These are phyloP conservation scores for Petrophora chlorosata DNA, from an alignment of 2,888 invertebrate genomes.

Conservation along the genomic window DNA sequence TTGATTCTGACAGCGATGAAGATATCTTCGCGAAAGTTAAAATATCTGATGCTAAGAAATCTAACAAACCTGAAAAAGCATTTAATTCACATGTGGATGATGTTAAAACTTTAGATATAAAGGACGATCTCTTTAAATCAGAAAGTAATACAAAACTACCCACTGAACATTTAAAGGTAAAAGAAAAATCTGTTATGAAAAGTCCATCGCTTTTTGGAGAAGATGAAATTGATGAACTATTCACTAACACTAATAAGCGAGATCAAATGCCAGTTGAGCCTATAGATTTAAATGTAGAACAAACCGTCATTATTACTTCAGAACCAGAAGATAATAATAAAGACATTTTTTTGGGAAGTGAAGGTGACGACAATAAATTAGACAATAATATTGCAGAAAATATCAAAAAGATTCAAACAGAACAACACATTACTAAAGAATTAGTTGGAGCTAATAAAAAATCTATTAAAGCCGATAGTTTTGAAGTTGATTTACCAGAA, in stretches of 20 bases:
- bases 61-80: neutral
- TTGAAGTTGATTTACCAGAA: constrained; percentile 4
- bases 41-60: constrained; percentile 12
- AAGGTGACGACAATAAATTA: neutral
- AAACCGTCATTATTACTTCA: too few relatives aligned
- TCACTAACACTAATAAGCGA: constrained; percentile 35
- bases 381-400: neutral
- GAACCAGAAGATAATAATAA: neutral
- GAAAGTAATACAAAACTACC: constrained; percentile 9
- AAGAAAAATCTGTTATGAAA: constrained; percentile 29
- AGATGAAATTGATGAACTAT: constrained; percentile 52
- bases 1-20: constrained; percentile 57
- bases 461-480: neutral
- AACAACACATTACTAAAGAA: neutral
- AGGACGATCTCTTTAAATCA: constrained; percentile 1
- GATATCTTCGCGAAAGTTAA: constrained; percentile 49
- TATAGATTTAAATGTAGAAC: constrained; percentile 2
- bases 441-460: too few relatives aligned
- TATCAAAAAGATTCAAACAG: neutral
- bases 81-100: constrained; percentile 8
- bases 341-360: too few relatives aligned
- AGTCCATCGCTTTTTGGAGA: constrained; percentile 60
- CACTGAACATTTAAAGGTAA: constrained; percentile 14
- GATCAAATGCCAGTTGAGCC: constrained; percentile 15
- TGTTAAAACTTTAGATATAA: neutral